These are phyloP conservation scores for Ptychadena robeensis DNA, from an alignment of 2,797 vertebrate genomes.

Conservation along the genomic window DNA sequence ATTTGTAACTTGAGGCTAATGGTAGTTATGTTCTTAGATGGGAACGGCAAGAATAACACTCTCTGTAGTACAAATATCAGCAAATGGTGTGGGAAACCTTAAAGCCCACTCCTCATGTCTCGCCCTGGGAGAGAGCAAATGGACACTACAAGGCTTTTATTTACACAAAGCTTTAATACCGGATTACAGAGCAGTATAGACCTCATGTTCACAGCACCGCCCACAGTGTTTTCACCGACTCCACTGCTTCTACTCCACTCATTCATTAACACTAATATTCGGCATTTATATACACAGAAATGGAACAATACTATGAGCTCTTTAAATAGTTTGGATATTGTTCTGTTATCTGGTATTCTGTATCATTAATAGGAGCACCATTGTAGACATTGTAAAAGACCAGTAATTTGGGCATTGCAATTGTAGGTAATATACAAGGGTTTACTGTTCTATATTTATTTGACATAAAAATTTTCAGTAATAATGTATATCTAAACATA, in stretches of 20 bases:
- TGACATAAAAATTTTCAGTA: too few relatives aligned
- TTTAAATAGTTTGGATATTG: too few relatives aligned
- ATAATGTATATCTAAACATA: too few relatives aligned
- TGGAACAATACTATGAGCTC: too few relatives aligned
- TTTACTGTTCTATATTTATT: too few relatives aligned
- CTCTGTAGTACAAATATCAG: constrained; percentile 43
- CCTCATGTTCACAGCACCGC: neutral
- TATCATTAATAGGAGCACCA: neutral
- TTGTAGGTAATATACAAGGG: too few relatives aligned
- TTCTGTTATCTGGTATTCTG: neutral
- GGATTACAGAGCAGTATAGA: neutral
- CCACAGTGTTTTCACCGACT: constrained; percentile 24
- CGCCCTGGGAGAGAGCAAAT: constrained; percentile 47
- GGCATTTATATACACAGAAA: neutral
- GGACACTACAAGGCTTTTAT: constrained; percentile 20
- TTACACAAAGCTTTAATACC: constrained; percentile 32
- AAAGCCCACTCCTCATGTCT: constrained; percentile 6
- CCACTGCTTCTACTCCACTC: too few relatives aligned
- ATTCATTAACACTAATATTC: neutral
- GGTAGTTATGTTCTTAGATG: constrained; percentile 38
- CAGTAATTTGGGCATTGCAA: too few relatives aligned
- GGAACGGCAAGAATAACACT: constrained; percentile 41
- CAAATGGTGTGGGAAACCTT: constrained; percentile 42
- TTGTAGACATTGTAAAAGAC: neutral
- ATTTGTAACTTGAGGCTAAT: constrained; percentile 48